A percentile compares a stretch with the other conserved stretches of the same genome.
Conservation (phyloP, 2,888 invertebrate species). For the Abscondita cerata region DNA sequence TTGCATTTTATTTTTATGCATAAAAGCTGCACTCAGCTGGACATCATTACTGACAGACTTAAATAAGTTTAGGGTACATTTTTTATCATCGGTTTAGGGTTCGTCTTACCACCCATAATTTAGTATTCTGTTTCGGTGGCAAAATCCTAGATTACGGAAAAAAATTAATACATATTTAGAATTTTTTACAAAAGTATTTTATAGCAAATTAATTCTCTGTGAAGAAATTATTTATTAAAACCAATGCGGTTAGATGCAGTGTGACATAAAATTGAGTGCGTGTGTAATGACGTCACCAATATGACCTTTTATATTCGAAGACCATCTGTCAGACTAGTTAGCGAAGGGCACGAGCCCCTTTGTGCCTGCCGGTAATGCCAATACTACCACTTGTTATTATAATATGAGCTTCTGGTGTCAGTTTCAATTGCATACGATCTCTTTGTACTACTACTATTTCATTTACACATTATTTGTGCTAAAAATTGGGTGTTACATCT, state of each 20-base stretch:
- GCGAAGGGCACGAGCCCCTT: constrained; percentile 46
- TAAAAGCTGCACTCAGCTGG: not conserved
- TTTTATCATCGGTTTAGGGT: no score
- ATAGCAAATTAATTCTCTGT: constrained; percentile 26
- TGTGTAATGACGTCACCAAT: constrained; percentile 53
- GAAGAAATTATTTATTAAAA: constrained; percentile 38
- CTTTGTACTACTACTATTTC: constrained; percentile 40
- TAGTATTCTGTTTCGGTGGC: not conserved
- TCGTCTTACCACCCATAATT: no score
- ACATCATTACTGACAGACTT: not conserved
- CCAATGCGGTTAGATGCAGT: constrained; percentile 41
- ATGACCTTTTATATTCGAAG: constrained; percentile 55
- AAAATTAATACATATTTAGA: not conserved
- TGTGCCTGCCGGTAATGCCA: constrained; percentile 51
- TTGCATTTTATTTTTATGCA: not conserved
- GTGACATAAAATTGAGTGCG: constrained; percentile 48
- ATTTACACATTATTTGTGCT: constrained; percentile 23
- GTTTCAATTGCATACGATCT: constrained; percentile 50
- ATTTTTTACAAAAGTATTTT: not conserved
- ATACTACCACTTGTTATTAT: constrained; percentile 47
- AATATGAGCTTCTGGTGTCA: constrained; percentile 51
- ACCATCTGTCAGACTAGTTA: constrained; percentile 56
- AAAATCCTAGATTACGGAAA: constrained; percentile 5
- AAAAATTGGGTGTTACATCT: not conserved
- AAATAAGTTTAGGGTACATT: no score